Conservation (phyloP, 1,140 invertebrate species). For the Zaprionus ghesquierei region DNA sequence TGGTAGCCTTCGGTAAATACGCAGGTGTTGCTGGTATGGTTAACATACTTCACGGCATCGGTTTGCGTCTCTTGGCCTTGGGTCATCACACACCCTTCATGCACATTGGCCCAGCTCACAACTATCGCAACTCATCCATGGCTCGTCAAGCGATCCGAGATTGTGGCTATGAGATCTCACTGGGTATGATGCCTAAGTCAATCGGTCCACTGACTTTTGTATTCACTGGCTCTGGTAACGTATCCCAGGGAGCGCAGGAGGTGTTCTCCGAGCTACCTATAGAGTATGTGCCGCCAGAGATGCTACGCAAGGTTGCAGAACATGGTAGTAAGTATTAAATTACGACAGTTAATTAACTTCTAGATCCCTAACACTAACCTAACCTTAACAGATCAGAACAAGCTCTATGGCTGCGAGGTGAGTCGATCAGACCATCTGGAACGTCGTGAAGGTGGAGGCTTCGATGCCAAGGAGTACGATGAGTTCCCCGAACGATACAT, state of each 20-base stretch:
- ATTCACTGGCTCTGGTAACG: conserved; percentile 96
- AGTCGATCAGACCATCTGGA: conserved; percentile 96
- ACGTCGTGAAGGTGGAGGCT: conserved; percentile 94
- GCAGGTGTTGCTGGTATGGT: conserved; percentile 99
- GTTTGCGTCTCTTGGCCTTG: conserved; percentile 95
- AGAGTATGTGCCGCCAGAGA: conserved; percentile 98
- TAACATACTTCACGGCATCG: conserved; percentile 98
- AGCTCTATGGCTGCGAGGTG: conserved; percentile 97
- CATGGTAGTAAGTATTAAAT: conserved; percentile 92
- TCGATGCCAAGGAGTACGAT: conserved; percentile 96
- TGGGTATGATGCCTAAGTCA: conserved; percentile 98
- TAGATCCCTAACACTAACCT: background rate
- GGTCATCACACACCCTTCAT: conserved; percentile 99
- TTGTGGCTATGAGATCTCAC: conserved; percentile 98
- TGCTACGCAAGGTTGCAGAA: conserved; percentile 96
- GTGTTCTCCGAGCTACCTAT: conserved; percentile 98
- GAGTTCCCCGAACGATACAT: conserved; percentile 96
- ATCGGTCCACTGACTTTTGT: conserved; percentile 98
- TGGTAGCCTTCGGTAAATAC: conserved; percentile 99
- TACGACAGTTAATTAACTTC: background rate
- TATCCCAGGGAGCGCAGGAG: conserved; percentile 96
- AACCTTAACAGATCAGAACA: conserved; percentile 92
- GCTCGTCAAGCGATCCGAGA: conserved; percentile 98
- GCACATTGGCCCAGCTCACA: conserved; percentile 99
- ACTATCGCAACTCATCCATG: conserved; percentile 98